Percentiles rank a stretch among this genome's conserved stretches.
These are phyloP conservation scores for Pagrus major DNA, from an alignment of 2,113 vertebrate genomes.

Conservation along the genomic window DNA sequence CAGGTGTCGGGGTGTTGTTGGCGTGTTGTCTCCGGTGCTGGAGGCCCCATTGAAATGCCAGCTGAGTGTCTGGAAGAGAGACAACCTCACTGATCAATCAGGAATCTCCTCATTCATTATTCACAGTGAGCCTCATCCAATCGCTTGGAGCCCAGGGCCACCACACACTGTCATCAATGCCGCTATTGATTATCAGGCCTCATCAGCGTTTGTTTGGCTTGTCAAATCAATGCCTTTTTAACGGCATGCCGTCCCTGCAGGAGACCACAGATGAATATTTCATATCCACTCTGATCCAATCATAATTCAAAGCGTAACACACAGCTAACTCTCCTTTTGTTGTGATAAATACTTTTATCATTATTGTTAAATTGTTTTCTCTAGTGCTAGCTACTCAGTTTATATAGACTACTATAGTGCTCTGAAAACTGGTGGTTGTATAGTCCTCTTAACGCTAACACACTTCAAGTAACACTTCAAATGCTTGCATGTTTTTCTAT, in stretches of 20 bases:
- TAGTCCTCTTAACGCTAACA: conserved; percentile 2
- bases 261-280: conserved; percentile 82
- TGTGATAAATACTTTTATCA: conserved; percentile 39
- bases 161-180: conserved; percentile 79
- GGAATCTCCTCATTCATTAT: conserved; percentile 83
- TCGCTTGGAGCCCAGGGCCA: conserved; percentile 79
- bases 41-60: conserved; percentile 76
- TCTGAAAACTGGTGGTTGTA: background rate
- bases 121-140: conserved; percentile 77
- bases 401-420: no score
- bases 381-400: conserved; percentile 9
- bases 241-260: conserved; percentile 71
- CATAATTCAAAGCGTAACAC: conserved; percentile 68
- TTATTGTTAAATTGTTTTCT: conserved; percentile 24
- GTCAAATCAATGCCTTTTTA: conserved; percentile 84
- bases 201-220: conserved; percentile 84
- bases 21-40: conserved; percentile 30
- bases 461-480: background rate
- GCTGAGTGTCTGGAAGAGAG: conserved; percentile 71
- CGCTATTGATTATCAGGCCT: conserved; percentile 81
- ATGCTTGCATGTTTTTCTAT: background rate
- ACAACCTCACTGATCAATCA: conserved; percentile 79
- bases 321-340: conserved; percentile 29
- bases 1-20: conserved; percentile 26
- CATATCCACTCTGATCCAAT: conserved; percentile 72